phyloP scores from a whole-genome alignment of 2,113 vertebrate genomes.

The Neolamprologus brichardi region DNA sequence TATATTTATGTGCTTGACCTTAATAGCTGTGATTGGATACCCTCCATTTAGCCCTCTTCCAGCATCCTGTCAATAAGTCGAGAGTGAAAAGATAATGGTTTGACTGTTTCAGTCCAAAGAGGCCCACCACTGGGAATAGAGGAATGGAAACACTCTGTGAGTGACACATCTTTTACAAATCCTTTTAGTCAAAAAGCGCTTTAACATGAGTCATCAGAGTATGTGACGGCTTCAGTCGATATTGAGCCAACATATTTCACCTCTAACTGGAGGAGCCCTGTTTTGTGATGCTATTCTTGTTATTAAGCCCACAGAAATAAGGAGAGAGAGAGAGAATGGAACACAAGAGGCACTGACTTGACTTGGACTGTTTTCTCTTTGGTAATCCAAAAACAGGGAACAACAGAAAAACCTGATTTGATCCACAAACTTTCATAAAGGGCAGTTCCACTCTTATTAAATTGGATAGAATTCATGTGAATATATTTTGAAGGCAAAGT shows the following conservation, averaged over 20 bases:
- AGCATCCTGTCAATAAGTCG: slow-evolving; percentile 51
- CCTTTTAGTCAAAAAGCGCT: slow-evolving; percentile 45
- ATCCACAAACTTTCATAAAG: neutral
- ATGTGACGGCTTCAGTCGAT: slow-evolving; percentile 33
- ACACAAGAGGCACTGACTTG: neutral
- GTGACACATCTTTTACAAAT: slow-evolving; percentile 46
- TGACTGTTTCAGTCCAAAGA: slow-evolving; percentile 30
- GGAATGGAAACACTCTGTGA: slow-evolving; percentile 6
- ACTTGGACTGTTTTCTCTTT: neutral
- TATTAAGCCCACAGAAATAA: neutral
- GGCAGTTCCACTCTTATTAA: neutral
- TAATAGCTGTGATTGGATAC: slow-evolving; percentile 52
- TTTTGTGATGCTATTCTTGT: neutral
- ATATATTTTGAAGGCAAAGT: neutral
- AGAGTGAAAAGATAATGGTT: slow-evolving; percentile 41
- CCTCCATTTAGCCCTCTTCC: slow-evolving; percentile 37
- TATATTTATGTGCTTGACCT: slow-evolving; percentile 51
- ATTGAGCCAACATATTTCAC: slow-evolving; percentile 16
- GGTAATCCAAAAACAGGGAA: neutral
- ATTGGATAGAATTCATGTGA: neutral
- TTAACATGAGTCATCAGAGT: slow-evolving; percentile 38
- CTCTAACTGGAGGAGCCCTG: neutral
- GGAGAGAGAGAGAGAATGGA: neutral
- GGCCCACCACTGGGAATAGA: slow-evolving; percentile 2
- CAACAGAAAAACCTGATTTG: neutral